phyloP scores from a whole-genome alignment of 2,797 vertebrate species.

The Lutjanus campechanus region DNA sequence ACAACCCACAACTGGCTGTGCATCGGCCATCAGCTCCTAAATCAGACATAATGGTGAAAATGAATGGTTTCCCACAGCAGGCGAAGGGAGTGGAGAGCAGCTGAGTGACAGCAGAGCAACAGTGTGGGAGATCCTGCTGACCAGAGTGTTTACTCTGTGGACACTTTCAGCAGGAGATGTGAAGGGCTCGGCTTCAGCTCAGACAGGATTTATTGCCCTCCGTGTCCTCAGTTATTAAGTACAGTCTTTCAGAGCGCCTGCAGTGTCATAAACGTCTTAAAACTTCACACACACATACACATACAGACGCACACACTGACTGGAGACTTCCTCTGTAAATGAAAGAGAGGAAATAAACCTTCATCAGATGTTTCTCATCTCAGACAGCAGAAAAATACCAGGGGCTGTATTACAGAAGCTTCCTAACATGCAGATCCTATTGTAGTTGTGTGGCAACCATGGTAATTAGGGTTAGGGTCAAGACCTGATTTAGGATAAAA shows the following conservation, averaged over 20 bases:
- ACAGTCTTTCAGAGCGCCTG: conserved; percentile 72
- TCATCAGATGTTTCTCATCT: conserved; percentile 64
- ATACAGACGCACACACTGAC: conserved; percentile 29
- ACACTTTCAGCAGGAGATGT: conserved; percentile 81
- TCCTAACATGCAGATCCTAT: too few species aligned
- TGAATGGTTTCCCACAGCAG: conserved; percentile 73
- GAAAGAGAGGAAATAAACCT: conserved; percentile 67
- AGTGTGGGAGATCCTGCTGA: conserved; percentile 81
- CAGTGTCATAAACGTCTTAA: conserved; percentile 76
- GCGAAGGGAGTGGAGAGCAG: conserved; percentile 50
- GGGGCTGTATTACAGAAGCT: too few species aligned
- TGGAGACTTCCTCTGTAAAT: conserved; percentile 52
- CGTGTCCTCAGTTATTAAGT: conserved; percentile 80
- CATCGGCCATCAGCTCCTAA: conserved; percentile 62
- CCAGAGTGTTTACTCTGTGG: conserved; percentile 81
- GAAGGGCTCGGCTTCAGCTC: conserved; percentile 72
- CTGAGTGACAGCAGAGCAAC: conserved; percentile 82
- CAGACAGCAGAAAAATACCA: conserved; percentile 16
- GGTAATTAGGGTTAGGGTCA: too few species aligned
- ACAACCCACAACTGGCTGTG: conserved; percentile 41
- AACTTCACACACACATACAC: conserved; percentile 60
- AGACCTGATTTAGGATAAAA: too few species aligned
- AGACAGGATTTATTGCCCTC: conserved; percentile 81
- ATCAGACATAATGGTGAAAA: conserved; percentile 73
- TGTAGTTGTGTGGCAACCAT: too few species aligned